phyloP scores from a whole-genome alignment of 1,140 invertebrate genomes.

The Drosophila pseudoobscura region DNA sequence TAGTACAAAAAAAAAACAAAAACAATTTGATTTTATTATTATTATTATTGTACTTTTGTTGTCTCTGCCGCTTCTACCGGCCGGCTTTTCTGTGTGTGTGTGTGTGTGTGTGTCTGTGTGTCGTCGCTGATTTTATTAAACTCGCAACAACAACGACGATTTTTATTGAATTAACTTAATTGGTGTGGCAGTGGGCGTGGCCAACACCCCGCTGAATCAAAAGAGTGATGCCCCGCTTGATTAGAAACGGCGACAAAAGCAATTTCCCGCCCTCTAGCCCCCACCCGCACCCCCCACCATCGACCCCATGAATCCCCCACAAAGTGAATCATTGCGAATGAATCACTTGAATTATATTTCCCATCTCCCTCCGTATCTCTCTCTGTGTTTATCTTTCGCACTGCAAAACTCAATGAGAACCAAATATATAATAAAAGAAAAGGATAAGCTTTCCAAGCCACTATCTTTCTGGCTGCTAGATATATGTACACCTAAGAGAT shows the following conservation, averaged over 20 bases:
- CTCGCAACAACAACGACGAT: conserved; percentile 18
- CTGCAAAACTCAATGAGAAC: too few relatives aligned
- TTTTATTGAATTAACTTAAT: conserved; percentile 68
- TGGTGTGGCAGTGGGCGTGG: conserved; percentile 33
- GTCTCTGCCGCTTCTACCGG: conserved; percentile 16
- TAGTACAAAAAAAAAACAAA: conserved; percentile 7
- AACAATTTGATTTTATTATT: conserved; percentile 23
- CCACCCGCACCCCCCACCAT: background rate
- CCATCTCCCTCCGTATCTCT: too few relatives aligned
- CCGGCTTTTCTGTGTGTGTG: background rate
- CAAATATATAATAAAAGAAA: too few relatives aligned
- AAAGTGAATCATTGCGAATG: conserved; percentile 43
- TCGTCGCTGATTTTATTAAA: conserved; percentile 42
- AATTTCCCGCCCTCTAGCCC: conserved; percentile 33
- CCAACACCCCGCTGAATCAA: conserved; percentile 18
- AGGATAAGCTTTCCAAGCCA: too few relatives aligned
- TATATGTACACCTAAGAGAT: too few relatives aligned
- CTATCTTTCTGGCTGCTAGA: too few relatives aligned
- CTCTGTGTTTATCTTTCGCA: too few relatives aligned
- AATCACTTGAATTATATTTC: conserved; percentile 11
- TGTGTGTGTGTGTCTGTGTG: too few relatives aligned
- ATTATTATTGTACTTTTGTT: conserved; percentile 23
- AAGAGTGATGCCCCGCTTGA: conserved; percentile 33
- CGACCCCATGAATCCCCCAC: conserved; percentile 9
- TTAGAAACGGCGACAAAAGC: conserved; percentile 70